Percentiles rank a stretch among this genome's conserved stretches.
These are phyloP conservation scores for Porites lutea DNA, from an alignment of 64 coral and sea anemone species.

Conservation along the genomic window DNA sequence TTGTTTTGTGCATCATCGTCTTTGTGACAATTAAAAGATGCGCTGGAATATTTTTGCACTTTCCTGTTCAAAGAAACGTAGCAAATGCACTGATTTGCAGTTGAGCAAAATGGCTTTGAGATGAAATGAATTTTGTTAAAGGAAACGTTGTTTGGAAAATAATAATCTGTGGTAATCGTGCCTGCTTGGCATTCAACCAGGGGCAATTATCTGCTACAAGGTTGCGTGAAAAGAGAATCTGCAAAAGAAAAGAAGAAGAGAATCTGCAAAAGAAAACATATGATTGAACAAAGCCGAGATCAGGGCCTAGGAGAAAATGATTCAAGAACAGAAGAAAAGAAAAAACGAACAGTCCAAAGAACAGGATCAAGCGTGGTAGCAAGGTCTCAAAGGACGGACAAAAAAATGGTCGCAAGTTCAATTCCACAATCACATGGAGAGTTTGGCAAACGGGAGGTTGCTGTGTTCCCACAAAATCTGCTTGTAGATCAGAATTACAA, in stretches of 20 bases:
- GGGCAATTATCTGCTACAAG: not conserved
- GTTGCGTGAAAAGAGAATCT: not conserved
- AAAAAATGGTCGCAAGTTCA: too few relatives aligned
- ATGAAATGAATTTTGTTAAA: too few relatives aligned
- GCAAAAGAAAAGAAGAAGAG: not conserved
- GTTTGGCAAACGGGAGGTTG: not conserved
- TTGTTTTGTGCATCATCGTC: too few relatives aligned
- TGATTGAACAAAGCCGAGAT: not conserved
- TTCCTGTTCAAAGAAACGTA: too few relatives aligned
- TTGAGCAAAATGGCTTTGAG: too few relatives aligned
- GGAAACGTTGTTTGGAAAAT: too few relatives aligned
- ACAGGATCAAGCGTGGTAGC: not conserved
- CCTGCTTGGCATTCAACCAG: not conserved
- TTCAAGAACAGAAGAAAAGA: too few relatives aligned
- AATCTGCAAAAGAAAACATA: not conserved
- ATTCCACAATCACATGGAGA: not conserved
- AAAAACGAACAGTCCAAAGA: not conserved
- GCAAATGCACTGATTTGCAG: too few relatives aligned
- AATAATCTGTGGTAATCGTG: too few relatives aligned
- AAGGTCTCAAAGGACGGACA: not conserved
- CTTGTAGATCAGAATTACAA: not conserved
- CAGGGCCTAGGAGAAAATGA: not conserved
- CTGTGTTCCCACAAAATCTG: not conserved
- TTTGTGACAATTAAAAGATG: too few relatives aligned
- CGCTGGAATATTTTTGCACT: too few relatives aligned